These are phyloP conservation scores for Cheilosia vulpina DNA, from an alignment of 2,888 invertebrate species.

Conservation along the genomic window DNA sequence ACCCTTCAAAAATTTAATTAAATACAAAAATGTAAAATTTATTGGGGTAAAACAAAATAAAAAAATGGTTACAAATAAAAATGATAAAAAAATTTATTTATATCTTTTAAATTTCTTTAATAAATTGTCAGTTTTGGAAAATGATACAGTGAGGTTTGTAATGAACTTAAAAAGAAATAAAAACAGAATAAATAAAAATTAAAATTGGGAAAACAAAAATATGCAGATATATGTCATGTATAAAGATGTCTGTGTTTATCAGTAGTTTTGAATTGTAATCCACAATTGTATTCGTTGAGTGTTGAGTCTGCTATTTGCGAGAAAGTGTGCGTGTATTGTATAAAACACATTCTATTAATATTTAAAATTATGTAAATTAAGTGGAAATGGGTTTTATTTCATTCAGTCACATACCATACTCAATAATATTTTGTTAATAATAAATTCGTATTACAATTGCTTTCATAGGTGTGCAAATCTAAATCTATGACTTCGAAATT, in stretches of 20 bases:
- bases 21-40: constrained; percentile 25
- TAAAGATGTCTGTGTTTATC: neutral
- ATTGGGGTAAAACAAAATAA: constrained; percentile 13
- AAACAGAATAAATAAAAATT: constrained; percentile 1
- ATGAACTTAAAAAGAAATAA: neutral
- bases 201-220: constrained; percentile 5
- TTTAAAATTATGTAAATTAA: constrained; percentile 27
- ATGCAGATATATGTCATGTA: neutral
- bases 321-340: neutral
- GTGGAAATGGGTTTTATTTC: constrained; percentile 16
- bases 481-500: neutral
- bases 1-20: neutral
- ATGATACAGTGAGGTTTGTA: constrained; percentile 3
- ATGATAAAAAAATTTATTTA: neutral
- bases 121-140: constrained; percentile 8
- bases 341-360: constrained; percentile 17
- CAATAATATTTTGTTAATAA: constrained; percentile 18
- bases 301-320: constrained; percentile 5
- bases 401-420: constrained; percentile 48
- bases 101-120: neutral
- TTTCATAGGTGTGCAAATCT: neutral
- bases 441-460: neutral
- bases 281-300: neutral
- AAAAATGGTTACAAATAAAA: constrained; percentile 1
- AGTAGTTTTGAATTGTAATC: constrained; percentile 8